Evolutionary conservation across 2,113 vertebrate genomes (phyloP).

Genomic region (Corvus moneduloides): DNA sequence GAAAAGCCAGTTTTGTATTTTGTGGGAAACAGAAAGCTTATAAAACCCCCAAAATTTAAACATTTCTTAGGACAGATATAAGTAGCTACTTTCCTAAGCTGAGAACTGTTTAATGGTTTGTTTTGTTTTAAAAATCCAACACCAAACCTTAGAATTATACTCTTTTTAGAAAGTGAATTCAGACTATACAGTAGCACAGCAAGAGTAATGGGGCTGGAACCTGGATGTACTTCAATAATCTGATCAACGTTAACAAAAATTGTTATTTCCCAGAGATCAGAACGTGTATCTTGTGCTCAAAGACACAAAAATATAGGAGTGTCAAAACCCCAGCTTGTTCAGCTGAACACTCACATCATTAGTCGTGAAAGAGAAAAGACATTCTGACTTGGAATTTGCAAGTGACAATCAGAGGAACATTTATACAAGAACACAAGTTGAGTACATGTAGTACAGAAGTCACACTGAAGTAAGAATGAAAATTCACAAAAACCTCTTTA

Average conservation of each 20-base stretch:
- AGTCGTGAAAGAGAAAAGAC: neutral
- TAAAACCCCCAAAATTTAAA: neutral
- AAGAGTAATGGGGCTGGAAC: neutral
- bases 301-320: neutral
- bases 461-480: neutral
- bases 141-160: neutral
- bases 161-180: neutral
- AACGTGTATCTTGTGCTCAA: neutral
- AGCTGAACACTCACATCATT: neutral
- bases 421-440: neutral
- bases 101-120: neutral
- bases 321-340: neutral
- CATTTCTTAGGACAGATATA: neutral
- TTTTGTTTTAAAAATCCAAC: neutral
- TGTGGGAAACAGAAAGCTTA: neutral
- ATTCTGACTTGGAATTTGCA: conserved; percentile 15
- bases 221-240: neutral
- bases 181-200: neutral
- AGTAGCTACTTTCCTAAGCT: neutral
- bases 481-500: neutral
- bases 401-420: neutral
- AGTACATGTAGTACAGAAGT: neutral
- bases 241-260: neutral
- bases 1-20: neutral
- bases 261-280: neutral